Evolutionary conservation across 2,888 invertebrate genomes (phyloP).

Genomic region (Flexamia atlantica): DNA sequence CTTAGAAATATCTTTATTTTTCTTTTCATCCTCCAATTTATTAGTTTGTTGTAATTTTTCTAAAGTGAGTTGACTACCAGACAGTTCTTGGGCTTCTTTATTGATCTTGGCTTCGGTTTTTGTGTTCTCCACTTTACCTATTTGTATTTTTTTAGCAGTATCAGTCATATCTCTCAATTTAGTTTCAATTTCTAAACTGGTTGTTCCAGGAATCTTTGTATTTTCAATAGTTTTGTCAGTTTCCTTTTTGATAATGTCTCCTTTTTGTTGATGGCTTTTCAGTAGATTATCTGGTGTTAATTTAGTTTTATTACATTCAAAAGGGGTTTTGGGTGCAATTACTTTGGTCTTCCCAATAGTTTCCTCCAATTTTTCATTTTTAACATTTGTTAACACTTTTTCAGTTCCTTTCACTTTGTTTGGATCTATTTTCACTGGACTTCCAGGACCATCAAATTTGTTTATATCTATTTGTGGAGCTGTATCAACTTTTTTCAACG

Average conservation of each 20-base stretch:
- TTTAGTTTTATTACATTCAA: slow-evolving; percentile 12
- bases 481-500: background rate
- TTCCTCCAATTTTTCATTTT: background rate
- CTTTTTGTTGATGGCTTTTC: background rate
- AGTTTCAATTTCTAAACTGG: too few relatives aligned
- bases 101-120: background rate
- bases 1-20: background rate
- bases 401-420: background rate
- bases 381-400: background rate
- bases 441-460: background rate
- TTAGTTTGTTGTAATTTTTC: background rate
- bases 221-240: background rate
- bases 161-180: too few relatives aligned
- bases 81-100: background rate
- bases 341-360: background rate
- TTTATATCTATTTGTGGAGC: background rate
- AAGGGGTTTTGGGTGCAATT: background rate
- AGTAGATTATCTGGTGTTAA: background rate
- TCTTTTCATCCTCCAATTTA: background rate
- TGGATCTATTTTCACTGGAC: background rate
- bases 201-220: too few relatives aligned
- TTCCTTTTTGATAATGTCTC: background rate
- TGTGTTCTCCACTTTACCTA: background rate
- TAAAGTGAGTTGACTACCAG: background rate
- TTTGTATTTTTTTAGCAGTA: too few relatives aligned